Conservation (phyloP, 2,888 invertebrate genomes). For the Ethmia dodecea region DNA sequence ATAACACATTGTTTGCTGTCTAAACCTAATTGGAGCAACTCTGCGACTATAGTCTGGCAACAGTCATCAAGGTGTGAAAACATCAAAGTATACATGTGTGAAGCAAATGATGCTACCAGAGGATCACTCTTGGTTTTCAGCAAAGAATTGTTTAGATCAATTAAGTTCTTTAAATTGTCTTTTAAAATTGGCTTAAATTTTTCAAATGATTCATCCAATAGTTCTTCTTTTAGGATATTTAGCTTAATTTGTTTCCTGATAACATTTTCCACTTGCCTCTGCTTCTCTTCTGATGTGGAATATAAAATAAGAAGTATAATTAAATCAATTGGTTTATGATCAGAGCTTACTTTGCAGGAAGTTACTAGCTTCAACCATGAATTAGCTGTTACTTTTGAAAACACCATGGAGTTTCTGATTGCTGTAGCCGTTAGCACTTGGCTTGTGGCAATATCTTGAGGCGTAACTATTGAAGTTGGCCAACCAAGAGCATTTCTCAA, state of each 20-base stretch:
- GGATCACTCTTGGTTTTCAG: slow-evolving; percentile 69
- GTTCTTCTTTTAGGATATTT: slow-evolving; percentile 75
- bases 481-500: slow-evolving; percentile 71
- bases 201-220: slow-evolving; percentile 75
- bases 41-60: slow-evolving; percentile 55
- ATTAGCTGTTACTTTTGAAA: slow-evolving; percentile 74
- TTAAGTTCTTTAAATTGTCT: slow-evolving; percentile 72
- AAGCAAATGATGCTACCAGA: slow-evolving; percentile 76
- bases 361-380: slow-evolving; percentile 78
- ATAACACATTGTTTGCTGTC: slow-evolving; percentile 55
- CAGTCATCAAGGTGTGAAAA: slow-evolving; percentile 59
- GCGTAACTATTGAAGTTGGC: slow-evolving; percentile 52
- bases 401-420: slow-evolving; percentile 74
- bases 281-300: slow-evolving; percentile 77
- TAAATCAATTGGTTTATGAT: slow-evolving; percentile 83
- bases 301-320: slow-evolving; percentile 81
- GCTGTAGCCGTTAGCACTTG: slow-evolving; percentile 78
- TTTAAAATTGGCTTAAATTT: slow-evolving; percentile 75
- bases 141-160: slow-evolving; percentile 76
- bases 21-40: slow-evolving; percentile 54
- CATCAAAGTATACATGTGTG: slow-evolving; percentile 74
- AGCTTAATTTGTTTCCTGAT: slow-evolving; percentile 80
- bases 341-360: slow-evolving; percentile 58
- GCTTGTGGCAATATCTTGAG: slow-evolving; percentile 74
- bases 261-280: slow-evolving; percentile 78